Conservation (phyloP, 2,113 vertebrate species). For the Prionailurus viverrinus region DNA sequence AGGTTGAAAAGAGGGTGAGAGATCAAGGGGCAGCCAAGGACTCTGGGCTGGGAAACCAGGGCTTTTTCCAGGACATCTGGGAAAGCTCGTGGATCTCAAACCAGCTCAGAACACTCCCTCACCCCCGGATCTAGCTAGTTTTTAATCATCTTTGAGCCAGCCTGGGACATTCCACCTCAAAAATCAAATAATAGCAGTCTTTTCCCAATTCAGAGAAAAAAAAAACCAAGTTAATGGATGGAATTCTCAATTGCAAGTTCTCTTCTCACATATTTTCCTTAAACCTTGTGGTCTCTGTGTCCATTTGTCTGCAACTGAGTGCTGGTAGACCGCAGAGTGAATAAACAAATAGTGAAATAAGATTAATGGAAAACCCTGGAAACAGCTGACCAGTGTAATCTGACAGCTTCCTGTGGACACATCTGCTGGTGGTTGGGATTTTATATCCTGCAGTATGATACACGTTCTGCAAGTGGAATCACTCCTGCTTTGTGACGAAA, state of each 20-base stretch:
- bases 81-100: background rate
- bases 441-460: fast-evolving
- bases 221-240: background rate
- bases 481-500: background rate
- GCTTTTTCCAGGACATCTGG: background rate
- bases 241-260: background rate
- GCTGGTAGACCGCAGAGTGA: background rate
- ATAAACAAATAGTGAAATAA: background rate
- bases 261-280: background rate
- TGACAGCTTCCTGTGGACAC: background rate
- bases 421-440: background rate
- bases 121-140: background rate
- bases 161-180: background rate
- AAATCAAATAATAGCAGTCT: background rate
- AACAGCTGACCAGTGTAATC: background rate
- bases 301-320: background rate
- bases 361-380: background rate
- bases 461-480: background rate
- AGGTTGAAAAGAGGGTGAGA: background rate
- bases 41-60: background rate
- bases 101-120: background rate
- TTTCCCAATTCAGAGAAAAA: background rate
- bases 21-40: background rate
- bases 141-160: background rate
- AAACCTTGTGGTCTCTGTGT: background rate